Evolutionary conservation across 2,113 vertebrate genomes (phyloP), one percentile per base, ranked within the genome.

Genomic region (Ia io): DNA sequence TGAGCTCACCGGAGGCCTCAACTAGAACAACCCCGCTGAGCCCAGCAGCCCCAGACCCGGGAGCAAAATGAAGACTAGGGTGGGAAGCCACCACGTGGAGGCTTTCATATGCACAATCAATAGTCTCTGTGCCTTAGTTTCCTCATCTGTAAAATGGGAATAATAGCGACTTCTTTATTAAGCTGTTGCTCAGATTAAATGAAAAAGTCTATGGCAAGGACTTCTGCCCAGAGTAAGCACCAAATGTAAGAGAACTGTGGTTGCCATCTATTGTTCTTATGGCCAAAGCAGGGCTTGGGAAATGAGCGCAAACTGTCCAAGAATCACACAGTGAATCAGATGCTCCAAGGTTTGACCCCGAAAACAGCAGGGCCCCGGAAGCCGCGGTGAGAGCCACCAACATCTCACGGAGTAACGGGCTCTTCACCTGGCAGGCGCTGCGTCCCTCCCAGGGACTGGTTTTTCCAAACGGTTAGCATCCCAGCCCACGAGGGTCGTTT

Each of bases 381-480:
- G 44, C 1, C 3, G 25, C 70, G 4, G 9, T 59, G 88, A 59
- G 22, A 22, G 37, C 20, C 1, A 23, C 3, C 65, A 59, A 32
- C 49, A 42, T 0, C 69, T 35, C 35, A 1, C 0, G 7, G 37
- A 56, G 10, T 18, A 37, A 14, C 20, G n/a, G 73, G 59, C 61
- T 10, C 7, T 73, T 42, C 17, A 1, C 12, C 74, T 0, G 5
- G 56, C 28, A 70, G 37, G 23, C 1, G 1, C 7, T 0, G 22
- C 32, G 37, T n/a, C 51, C 53, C 42, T 20, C 53, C 69, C 88
- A 61, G 49, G 10, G 37, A 53, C 69, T 0, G 9, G 69, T 10
- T 40, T 56, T 70, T 37, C 76, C 67, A 44, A 22, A 40, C 2
- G 5, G 28, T 35, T 42, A 32, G 42, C 61, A 30, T 10, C 17